Evolutionary conservation across 1,140 invertebrate species (phyloP), one percentile per base, ranked within the genome.

Genomic region (Laodelphax striatellus): DNA sequence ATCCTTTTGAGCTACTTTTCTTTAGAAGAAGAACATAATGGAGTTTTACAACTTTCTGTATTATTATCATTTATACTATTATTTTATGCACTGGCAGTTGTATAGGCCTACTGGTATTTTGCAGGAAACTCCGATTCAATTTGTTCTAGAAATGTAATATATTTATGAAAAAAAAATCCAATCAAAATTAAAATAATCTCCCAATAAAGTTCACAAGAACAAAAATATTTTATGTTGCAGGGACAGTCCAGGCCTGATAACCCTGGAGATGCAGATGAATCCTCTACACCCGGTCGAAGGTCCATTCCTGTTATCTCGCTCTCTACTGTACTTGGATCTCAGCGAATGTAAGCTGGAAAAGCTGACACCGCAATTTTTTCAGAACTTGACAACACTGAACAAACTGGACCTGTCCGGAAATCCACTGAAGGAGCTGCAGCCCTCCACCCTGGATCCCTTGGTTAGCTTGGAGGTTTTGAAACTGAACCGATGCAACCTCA

Each of bases 201-300:
- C 6, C 24, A 2, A 28, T 28, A 6, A 28, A 4, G 24, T 28
- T 28, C 6, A 28, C 2, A 28, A 28, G 6, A 28, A 28, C 24
- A 22, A 8, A n/a, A n/a, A 28, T 16, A 19, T 24, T 28, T 28
- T 3, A n/a, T 54, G 52, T 68, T 68, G 19, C 78, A 87, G 85
- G 62, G 82, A 85, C 68, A 82, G 77, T 60, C 79, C 79, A 8
- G 84, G 84, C 9, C 73, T 87, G 28, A 80, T 86, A 55, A 83
- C 82, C n/a, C 72, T 87, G 43, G 83, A 86, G 65, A 74, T 87
- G 13, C 83, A 86, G 69, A 79, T 81, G 63, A 87, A 86, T 70
- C 82, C 82, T 0, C 66, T 87, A 58, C 71, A 76, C 55, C 70
- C 76, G 34, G 76, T 84, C 5, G 76, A 80, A 11, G 83, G 80